These are phyloP conservation scores for Microctonus hyperodae DNA, from an alignment of 2,888 invertebrate genomes.

Conservation along the genomic window DNA sequence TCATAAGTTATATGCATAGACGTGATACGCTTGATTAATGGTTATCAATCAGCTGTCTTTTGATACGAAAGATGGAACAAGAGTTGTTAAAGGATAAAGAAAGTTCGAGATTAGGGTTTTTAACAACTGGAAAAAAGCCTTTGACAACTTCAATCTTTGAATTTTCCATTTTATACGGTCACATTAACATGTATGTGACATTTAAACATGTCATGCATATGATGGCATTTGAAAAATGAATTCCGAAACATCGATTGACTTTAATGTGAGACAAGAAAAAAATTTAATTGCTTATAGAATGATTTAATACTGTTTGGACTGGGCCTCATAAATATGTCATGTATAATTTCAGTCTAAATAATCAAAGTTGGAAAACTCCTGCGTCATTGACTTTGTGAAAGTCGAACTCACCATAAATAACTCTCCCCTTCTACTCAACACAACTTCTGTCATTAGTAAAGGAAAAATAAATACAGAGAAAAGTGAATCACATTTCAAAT, in stretches of 20 bases:
- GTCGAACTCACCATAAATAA: not conserved
- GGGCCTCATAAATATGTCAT: no score
- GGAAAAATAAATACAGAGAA: no score
- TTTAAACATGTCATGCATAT: no score
- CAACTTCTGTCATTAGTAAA: no score
- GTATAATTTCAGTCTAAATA: no score
- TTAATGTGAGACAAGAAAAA: no score
- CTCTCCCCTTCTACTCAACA: no score
- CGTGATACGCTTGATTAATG: not conserved
- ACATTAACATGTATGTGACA: not conserved
- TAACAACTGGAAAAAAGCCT: not conserved
- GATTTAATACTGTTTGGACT: no score
- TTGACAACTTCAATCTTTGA: not conserved
- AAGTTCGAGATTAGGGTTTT: slow-evolving; percentile 20
- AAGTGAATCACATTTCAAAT: not conserved
- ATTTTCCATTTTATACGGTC: not conserved
- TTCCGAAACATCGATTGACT: no score
- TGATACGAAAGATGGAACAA: not conserved
- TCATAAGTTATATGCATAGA: not conserved
- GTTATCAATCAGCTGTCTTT: slow-evolving; percentile 12
- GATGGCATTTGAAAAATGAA: no score
- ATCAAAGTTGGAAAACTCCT: no score
- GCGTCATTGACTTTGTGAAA: slow-evolving; percentile 1
- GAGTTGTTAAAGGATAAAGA: no score
- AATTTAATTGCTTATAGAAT: not conserved